These are phyloP conservation scores for Acipenser oxyrinchus DNA, from an alignment of 2,797 vertebrate genomes.

Conservation along the genomic window DNA sequence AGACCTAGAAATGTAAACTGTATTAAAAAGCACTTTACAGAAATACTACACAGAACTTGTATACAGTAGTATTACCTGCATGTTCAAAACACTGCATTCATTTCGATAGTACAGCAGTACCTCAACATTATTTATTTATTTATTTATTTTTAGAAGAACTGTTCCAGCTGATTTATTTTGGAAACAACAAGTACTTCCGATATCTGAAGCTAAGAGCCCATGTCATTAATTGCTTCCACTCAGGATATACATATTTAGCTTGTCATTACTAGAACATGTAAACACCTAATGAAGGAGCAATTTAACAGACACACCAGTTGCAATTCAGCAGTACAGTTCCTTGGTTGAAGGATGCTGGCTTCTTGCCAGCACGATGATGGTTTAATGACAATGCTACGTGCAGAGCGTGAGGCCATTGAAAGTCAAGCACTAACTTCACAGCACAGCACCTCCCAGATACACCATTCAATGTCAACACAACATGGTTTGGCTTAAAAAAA, in stretches of 20 bases:
- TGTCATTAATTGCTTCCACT: constrained; percentile 29
- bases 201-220: background rate
- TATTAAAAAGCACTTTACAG: too few species aligned
- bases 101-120: too few species aligned
- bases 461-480: background rate
- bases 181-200: background rate
- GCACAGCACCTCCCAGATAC: background rate
- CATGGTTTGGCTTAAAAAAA: too few species aligned
- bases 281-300: constrained; percentile 35
- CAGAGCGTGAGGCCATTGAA: constrained; percentile 62
- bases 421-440: constrained; percentile 37
- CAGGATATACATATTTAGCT: constrained; percentile 39
- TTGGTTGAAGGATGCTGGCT: constrained; percentile 44
- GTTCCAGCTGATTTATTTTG: background rate
- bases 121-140: too few species aligned
- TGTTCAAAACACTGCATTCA: too few species aligned
- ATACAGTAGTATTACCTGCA: too few species aligned
- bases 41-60: too few species aligned
- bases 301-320: constrained; percentile 20
- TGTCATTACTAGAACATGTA: constrained; percentile 48
- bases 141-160: background rate
- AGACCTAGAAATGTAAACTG: too few species aligned
- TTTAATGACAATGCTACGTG: constrained; percentile 79
- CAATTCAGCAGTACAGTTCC: background rate
- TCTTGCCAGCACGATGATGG: constrained; percentile 55